Conservation (phyloP, 2,888 invertebrate genomes). For the Thera britannica region DNA sequence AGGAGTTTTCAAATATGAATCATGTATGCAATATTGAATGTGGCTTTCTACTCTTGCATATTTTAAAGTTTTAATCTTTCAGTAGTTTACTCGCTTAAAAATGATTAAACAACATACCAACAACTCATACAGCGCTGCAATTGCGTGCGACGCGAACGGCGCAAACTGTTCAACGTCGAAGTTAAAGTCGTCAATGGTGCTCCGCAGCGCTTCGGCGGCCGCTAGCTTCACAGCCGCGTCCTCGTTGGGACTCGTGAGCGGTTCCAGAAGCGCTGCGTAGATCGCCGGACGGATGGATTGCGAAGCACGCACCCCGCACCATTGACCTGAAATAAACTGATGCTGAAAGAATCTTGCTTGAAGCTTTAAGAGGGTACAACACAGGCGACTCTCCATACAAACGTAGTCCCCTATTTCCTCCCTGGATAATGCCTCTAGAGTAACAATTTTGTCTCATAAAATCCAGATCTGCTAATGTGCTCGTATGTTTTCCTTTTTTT, state of each 20-base stretch:
- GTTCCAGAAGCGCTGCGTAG: constrained; percentile 90
- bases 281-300: constrained; percentile 91
- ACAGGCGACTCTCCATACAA: too few species aligned
- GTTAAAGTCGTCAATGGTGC: constrained; percentile 96
- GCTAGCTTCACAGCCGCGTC: constrained; percentile 96
- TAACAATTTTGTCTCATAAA: too few species aligned
- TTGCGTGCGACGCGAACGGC: constrained; percentile 91
- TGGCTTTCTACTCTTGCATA: too few species aligned
- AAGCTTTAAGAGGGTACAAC: too few species aligned
- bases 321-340: constrained; percentile 75
- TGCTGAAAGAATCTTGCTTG: too few species aligned
- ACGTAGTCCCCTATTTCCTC: too few species aligned
- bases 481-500: too few species aligned
- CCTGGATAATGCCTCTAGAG: too few species aligned
- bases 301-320: constrained; percentile 93
- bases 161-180: constrained; percentile 94
- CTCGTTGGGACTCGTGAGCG: constrained; percentile 87
- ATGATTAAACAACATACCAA: constrained; percentile 81
- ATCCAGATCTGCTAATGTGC: too few species aligned
- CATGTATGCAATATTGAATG: too few species aligned
- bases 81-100: not conserved
- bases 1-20: too few species aligned
- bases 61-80: too few species aligned
- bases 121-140: constrained; percentile 91
- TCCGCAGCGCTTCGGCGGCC: constrained; percentile 92